Conservation (phyloP, 2,113 vertebrate species). For the Chunga burmeisteri region DNA sequence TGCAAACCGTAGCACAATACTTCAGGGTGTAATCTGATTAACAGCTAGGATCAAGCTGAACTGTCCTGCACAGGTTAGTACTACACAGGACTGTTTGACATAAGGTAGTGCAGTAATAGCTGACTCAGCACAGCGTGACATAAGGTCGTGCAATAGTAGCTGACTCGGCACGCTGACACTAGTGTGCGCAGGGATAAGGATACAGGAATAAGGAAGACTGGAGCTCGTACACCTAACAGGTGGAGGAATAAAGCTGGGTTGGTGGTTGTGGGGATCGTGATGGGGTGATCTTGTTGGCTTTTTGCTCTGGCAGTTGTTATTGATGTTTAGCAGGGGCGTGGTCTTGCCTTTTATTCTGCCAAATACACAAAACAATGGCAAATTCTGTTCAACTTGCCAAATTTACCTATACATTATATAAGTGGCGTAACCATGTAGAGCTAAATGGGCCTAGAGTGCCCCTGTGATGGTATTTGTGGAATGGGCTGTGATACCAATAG, state of each 20-base stretch:
- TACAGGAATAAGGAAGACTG: not conserved
- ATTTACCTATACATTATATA: accelerated
- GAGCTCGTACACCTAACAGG: accelerated
- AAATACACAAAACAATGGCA: not conserved
- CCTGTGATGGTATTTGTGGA: not conserved
- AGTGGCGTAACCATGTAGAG: not conserved
- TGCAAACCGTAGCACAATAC: not conserved
- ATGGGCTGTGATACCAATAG: not conserved
- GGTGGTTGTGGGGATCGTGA: not conserved
- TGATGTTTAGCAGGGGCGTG: not conserved
- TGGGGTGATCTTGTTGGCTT: not conserved
- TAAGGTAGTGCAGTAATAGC: not conserved
- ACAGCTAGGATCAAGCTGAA: not conserved
- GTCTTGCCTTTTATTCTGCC: not conserved
- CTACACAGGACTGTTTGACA: not conserved
- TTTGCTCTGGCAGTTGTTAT: not conserved
- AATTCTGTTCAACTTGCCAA: not conserved
- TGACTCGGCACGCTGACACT: accelerated
- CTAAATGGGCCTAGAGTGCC: not conserved
- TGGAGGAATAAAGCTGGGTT: not conserved
- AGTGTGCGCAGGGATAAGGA: not conserved
- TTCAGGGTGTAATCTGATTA: not conserved
- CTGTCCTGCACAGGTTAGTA: not conserved
- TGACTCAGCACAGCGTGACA: not conserved
- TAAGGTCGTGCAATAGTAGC: not conserved